Evolutionary conservation across 2,113 vertebrate species (phyloP).

Genomic region (Lepus americanus): DNA sequence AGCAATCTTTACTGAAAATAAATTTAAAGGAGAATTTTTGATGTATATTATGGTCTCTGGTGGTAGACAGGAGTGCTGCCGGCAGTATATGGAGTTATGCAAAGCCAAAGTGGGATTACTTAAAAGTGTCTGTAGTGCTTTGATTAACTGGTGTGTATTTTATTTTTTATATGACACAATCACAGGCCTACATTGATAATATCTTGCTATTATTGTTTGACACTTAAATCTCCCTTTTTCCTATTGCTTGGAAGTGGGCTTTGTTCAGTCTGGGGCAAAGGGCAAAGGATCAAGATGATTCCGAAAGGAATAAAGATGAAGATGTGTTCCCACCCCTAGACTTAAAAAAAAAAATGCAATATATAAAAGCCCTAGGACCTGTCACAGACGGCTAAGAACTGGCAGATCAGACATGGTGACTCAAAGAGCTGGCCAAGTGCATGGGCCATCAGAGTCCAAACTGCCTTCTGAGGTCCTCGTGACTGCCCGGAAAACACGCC

Average conservation of each 20-base stretch:
- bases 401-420: neutral
- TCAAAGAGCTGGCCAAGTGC: neutral
- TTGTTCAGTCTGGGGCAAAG: slow-evolving; percentile 61
- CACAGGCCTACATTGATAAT: slow-evolving; percentile 86
- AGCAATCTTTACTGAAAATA: slow-evolving; percentile 92
- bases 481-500: neutral
- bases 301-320: slow-evolving; percentile 46
- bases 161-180: slow-evolving; percentile 89
- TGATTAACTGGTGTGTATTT: slow-evolving; percentile 91
- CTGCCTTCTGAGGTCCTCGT: neutral
- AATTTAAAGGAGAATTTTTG: slow-evolving; percentile 93
- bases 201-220: slow-evolving; percentile 86
- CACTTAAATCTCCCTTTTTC: slow-evolving; percentile 69
- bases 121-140: slow-evolving; percentile 90
- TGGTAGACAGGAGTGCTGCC: slow-evolving; percentile 87
- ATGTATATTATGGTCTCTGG: slow-evolving; percentile 90
- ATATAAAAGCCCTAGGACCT: slow-evolving; percentile 1
- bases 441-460: neutral
- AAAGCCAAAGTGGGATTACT: slow-evolving; percentile 89
- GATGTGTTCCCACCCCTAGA: neutral
- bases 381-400: neutral
- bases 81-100: slow-evolving; percentile 87
- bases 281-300: slow-evolving; percentile 64
- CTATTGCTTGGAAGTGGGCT: slow-evolving; percentile 67
- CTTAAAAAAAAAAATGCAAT: neutral